Evolutionary conservation across 2,797 vertebrate species (phyloP).

Genomic region (Phataginus tricuspis): DNA sequence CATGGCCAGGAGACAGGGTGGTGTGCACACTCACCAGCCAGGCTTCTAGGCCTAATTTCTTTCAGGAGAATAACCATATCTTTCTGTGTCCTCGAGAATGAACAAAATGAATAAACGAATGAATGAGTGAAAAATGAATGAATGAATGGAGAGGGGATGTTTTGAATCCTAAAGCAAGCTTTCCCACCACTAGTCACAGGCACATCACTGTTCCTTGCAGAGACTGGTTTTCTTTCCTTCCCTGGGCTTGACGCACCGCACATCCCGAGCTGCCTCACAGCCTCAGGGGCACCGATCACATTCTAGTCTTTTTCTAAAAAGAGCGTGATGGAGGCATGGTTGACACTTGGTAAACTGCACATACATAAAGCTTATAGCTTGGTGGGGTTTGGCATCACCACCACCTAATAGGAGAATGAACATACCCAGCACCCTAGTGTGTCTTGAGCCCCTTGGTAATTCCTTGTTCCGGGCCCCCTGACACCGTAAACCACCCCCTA

Average conservation of each 20-base stretch:
- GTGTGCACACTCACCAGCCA: not conserved
- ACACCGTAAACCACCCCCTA: too few species aligned
- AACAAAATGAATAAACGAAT: not conserved
- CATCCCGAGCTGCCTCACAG: not conserved
- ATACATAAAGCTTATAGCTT: rapidly evolving
- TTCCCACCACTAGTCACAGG: not conserved
- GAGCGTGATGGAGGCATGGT: not conserved
- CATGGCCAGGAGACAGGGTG: too few species aligned
- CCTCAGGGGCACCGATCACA: not conserved
- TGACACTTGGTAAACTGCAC: not conserved
- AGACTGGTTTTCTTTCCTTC: not conserved
- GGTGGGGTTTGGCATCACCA: not conserved
- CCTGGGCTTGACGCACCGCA: not conserved
- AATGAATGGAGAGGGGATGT: not conserved
- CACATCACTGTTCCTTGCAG: not conserved
- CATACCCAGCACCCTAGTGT: too few species aligned
- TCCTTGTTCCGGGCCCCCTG: rapidly evolving
- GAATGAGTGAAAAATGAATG: not conserved
- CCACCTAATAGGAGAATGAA: not conserved
- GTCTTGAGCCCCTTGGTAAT: not conserved
- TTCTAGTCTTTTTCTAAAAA: not conserved
- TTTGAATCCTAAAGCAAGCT: not conserved
- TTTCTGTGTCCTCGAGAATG: not conserved
- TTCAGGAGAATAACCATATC: not conserved
- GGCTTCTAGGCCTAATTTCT: not conserved